Conservation (phyloP, 2,888 invertebrate species). For the Habrosyne pyritoides region DNA sequence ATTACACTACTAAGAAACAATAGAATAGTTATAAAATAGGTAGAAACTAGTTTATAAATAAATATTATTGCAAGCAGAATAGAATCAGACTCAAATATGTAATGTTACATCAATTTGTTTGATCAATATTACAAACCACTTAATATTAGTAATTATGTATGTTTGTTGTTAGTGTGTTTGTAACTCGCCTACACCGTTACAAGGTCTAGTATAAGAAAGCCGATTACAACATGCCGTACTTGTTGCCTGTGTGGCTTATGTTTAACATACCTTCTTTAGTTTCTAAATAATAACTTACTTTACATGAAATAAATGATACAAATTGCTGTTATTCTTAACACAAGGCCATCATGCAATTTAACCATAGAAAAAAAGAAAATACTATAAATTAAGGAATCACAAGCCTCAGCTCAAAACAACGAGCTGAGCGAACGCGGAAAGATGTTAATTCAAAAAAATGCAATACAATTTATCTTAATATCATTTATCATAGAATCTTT, state of each 20-base stretch:
- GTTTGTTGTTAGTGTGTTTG: conserved; percentile 7
- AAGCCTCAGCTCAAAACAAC: no score
- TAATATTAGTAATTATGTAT: not conserved
- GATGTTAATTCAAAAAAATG: no score
- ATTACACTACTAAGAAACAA: no score
- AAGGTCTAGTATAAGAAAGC: conserved; percentile 9
- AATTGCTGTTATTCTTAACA: not conserved
- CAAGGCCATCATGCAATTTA: no score
- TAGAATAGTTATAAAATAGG: no score
- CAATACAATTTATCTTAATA: no score
- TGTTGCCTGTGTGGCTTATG: not conserved
- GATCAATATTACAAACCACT: not conserved
- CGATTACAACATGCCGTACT: not conserved
- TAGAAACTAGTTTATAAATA: no score
- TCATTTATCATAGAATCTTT: no score
- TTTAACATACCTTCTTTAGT: not conserved
- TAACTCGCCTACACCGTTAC: not conserved
- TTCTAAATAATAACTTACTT: not conserved
- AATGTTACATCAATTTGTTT: not conserved
- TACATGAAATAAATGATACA: not conserved
- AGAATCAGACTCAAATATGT: not conserved
- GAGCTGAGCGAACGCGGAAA: no score
- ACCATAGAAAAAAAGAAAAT: no score
- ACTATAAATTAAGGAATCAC: no score
- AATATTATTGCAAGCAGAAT: not conserved